Evolutionary conservation across 1,140 invertebrate species (phyloP).

Genomic region (Phymorhynchus buccinoides): DNA sequence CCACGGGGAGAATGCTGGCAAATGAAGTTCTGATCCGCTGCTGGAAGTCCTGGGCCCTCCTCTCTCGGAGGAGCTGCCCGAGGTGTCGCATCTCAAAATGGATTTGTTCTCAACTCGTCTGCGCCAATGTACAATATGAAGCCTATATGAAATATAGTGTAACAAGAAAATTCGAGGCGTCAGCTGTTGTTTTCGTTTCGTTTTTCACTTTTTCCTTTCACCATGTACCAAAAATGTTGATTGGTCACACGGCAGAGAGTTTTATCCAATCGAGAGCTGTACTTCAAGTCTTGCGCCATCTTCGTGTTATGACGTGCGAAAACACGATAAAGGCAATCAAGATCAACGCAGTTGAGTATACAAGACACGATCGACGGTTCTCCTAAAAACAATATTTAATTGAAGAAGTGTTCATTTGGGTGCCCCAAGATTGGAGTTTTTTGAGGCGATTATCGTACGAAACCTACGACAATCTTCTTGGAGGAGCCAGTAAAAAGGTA

Average conservation of each 20-base stretch:
- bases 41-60: too few relatives aligned
- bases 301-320: slow-evolving; percentile 67
- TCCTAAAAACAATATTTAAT: slow-evolving; percentile 18
- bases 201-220: too few relatives aligned
- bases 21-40: too few relatives aligned
- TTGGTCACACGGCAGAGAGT: neutral
- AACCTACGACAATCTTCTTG: slow-evolving; percentile 91
- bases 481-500: slow-evolving; percentile 85
- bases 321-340: slow-evolving; percentile 77
- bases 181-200: too few relatives aligned
- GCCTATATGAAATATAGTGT: too few relatives aligned
- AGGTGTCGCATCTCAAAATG: too few relatives aligned
- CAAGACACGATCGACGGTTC: slow-evolving; percentile 68
- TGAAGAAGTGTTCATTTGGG: neutral
- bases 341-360: slow-evolving; percentile 34
- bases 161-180: too few relatives aligned
- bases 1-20: too few relatives aligned
- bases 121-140: too few relatives aligned
- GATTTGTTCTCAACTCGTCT: too few relatives aligned
- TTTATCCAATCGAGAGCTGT: neutral
- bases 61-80: too few relatives aligned
- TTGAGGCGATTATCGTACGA: slow-evolving; percentile 90
- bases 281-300: neutral
- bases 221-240: slow-evolving; percentile 69
- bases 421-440: slow-evolving; percentile 80